Evolutionary conservation across 1,140 invertebrate genomes (phyloP).

Genomic region (Drosophila suzukii): DNA sequence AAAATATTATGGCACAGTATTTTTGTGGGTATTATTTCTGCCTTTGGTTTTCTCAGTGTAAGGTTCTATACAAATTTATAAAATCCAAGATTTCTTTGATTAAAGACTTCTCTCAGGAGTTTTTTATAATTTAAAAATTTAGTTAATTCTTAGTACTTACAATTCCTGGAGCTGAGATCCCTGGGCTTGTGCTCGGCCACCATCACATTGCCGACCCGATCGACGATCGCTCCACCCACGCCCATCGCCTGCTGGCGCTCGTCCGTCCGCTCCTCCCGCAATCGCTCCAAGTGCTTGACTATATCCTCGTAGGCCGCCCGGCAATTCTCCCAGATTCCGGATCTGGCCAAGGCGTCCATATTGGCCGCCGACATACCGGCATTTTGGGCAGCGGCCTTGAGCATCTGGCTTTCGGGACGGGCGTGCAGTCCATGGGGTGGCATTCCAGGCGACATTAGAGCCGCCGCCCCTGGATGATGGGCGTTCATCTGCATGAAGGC

Average conservation of each 20-base stretch:
- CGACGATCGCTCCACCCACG: constrained; percentile 82
- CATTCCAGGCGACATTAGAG: constrained; percentile 94
- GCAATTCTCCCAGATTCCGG: constrained; percentile 97
- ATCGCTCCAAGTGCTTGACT: constrained; percentile 96
- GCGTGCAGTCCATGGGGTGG: constrained; percentile 90
- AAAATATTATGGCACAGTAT: too few relatives aligned
- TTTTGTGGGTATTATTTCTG: too few relatives aligned
- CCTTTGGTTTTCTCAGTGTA: too few relatives aligned
- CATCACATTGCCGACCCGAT: constrained; percentile 84
- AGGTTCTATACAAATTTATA: too few relatives aligned
- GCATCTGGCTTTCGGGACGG: constrained; percentile 89
- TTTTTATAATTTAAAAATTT: neutral
- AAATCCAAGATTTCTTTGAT: too few relatives aligned
- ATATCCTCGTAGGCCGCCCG: constrained; percentile 96
- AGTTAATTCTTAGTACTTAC: constrained; percentile 85
- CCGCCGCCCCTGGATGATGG: constrained; percentile 89
- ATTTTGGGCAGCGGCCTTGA: constrained; percentile 90
- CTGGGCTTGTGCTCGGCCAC: constrained; percentile 89
- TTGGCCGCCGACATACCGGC: constrained; percentile 87
- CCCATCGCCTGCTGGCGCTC: constrained; percentile 86
- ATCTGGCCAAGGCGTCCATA: constrained; percentile 94
- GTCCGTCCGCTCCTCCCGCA: constrained; percentile 93
- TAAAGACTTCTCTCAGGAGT: too few relatives aligned
- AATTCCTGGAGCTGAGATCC: constrained; percentile 93
- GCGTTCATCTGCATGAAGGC: constrained; percentile 93